A percentile compares a stretch with the other conserved stretches of the same genome.
Conservation (phyloP, 2,797 vertebrate species). For the Anniella stebbinsi region DNA sequence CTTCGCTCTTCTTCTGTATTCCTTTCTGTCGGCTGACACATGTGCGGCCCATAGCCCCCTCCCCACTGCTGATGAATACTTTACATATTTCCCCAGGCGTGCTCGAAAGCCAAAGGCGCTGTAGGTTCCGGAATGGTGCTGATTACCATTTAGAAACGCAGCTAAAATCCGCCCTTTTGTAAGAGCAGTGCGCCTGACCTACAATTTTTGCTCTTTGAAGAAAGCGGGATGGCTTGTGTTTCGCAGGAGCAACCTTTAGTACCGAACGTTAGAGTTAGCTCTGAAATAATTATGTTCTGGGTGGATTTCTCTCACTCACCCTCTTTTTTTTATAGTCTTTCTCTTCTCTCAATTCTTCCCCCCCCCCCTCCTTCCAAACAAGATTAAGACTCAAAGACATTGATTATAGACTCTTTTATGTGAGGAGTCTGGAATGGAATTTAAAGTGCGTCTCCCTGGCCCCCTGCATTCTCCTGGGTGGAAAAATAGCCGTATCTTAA, state of each 20-base stretch:
- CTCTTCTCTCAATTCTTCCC: not conserved
- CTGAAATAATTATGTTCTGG: slow-evolving; percentile 53
- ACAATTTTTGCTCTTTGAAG: slow-evolving; percentile 50
- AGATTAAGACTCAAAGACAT: slow-evolving; percentile 37
- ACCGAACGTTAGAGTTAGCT: slow-evolving; percentile 32
- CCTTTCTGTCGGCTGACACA: slow-evolving; percentile 45
- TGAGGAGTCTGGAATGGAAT: slow-evolving; percentile 12
- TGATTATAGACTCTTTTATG: slow-evolving; percentile 53
- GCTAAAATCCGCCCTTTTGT: slow-evolving; percentile 51
- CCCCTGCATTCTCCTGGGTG: slow-evolving; percentile 35
- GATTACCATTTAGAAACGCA: slow-evolving; percentile 55
- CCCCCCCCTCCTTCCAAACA: slow-evolving; percentile 37
- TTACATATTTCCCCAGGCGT: slow-evolving; percentile 61
- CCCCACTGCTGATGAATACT: slow-evolving; percentile 59
- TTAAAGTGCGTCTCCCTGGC: slow-evolving; percentile 41
- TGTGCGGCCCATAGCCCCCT: slow-evolving; percentile 9
- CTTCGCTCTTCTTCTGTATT: slow-evolving; percentile 25
- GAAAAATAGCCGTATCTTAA: slow-evolving; percentile 58
- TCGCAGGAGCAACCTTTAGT: slow-evolving; percentile 41
- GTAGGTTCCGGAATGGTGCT: slow-evolving; percentile 53
- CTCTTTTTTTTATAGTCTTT: not conserved
- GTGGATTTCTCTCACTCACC: no score
- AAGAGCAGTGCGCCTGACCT: slow-evolving; percentile 1
- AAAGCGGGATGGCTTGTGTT: not conserved
- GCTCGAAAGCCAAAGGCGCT: slow-evolving; percentile 42